Evolutionary conservation across 2,113 vertebrate species (phyloP), one percentile per base, ranked within the genome.

Genomic region (Megaptera novaeangliae): DNA sequence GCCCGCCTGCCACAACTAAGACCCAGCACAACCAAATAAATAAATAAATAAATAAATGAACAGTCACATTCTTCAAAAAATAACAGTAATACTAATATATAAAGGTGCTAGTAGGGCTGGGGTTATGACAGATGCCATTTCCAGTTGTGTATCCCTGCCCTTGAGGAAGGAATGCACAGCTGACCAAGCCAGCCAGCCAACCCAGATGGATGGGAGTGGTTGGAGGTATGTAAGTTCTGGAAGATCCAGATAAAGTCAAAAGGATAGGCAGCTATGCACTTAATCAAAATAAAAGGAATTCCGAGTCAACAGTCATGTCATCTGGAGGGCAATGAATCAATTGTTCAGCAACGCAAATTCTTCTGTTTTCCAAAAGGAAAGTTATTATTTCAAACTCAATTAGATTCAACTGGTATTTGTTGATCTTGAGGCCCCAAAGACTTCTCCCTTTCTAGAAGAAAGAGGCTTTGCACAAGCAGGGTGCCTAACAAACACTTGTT

Each of bases 361-460:
- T 88, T 85, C 89, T 14, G 0, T 75, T 81, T 84, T 89, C 75
- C 84, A 96, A 96, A 94, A 96, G 81, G 66, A 89, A 41, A 77
- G 17, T 66, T 91, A 74, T 57, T 84, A 64, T 95, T 95, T 94
- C 97, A 95, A 95, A 97, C 61, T 92, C 96, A 93, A 88, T 97
- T 96, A 93, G 93, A 97, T 90, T 91, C 96, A 93, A 94, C 39
- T n/a, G 29, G 55, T 69, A 46, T 98, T 97, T 96, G 92, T 94
- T 95, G 92, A 88, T 85, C 94, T 93, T 88, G 84, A 96, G 90
- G 84, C 91, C 41, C 87, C 64, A 57, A 86, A 96, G 94, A 85
- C 69, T 18, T 88, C 94, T 94, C 57, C 36, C 61, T 93, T 84
- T 95, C 88, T 81, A 68, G 95, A 92, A 96, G 78, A 91, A 94